phyloP scores from a whole-genome alignment of 2,888 invertebrate species.

The Phortica magna region DNA sequence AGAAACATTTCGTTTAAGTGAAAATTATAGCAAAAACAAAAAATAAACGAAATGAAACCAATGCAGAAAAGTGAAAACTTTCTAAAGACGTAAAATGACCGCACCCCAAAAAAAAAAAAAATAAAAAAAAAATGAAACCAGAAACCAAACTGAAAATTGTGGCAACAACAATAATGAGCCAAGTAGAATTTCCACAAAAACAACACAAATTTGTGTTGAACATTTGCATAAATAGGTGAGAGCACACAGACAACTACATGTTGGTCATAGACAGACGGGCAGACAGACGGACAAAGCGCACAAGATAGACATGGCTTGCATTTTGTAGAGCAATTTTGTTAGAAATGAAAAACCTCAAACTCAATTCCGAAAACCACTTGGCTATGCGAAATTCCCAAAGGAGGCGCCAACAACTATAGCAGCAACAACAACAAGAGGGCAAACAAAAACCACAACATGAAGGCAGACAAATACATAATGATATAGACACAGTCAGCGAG shows the following conservation, averaged over 20 bases:
- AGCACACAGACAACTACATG: neutral
- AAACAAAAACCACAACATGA: neutral
- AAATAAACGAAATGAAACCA: constrained; percentile 17
- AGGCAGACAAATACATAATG: neutral
- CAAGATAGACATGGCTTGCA: neutral
- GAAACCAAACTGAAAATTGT: constrained; percentile 16
- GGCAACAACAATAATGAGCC: constrained; percentile 4
- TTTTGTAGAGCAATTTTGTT: constrained; percentile 21
- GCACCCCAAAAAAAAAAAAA: constrained; percentile 25
- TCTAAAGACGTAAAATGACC: constrained; percentile 29
- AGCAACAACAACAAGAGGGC: neutral
- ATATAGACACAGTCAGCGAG: no score
- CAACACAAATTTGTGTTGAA: neutral
- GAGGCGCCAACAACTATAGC: constrained; percentile 28
- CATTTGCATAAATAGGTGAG: constrained; percentile 28
- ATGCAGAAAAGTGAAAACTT: constrained; percentile 31
- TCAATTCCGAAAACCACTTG: constrained; percentile 18
- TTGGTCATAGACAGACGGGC: neutral
- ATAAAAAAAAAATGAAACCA: neutral
- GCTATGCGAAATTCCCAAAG: constrained; percentile 32
- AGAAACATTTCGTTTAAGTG: constrained; percentile 15
- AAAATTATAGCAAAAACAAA: constrained; percentile 29
- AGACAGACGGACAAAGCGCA: neutral
- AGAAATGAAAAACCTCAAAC: constrained; percentile 16
- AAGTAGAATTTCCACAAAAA: constrained; percentile 18